phyloP scores from a whole-genome alignment of 2,888 invertebrate species.

The Thera obeliscata region DNA sequence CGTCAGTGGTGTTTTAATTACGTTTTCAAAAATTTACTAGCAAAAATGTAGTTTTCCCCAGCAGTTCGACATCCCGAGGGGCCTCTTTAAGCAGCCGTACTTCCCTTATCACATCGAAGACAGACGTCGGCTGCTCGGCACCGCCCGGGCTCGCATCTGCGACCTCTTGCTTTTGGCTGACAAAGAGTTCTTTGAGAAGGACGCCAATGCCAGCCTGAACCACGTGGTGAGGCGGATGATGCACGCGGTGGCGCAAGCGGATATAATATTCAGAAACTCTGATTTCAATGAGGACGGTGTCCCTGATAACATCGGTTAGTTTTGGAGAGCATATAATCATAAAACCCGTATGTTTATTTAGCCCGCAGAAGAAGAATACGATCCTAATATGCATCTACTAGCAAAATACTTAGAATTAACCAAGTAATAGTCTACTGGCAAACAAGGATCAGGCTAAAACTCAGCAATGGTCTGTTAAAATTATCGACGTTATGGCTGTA shows the following conservation, averaged over 20 bases:
- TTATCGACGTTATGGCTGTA: background rate
- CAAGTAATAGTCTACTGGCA: background rate
- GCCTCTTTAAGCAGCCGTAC: conserved; percentile 40
- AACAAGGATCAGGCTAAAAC: background rate
- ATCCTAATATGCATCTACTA: no score
- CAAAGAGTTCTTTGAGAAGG: conserved; percentile 72
- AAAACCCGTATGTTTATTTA: no score
- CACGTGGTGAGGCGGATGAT: conserved; percentile 75
- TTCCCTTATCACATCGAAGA: conserved; percentile 65
- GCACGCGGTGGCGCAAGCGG: conserved; percentile 79
- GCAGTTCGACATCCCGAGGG: background rate
- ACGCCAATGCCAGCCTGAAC: conserved; percentile 73
- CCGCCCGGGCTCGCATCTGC: conserved; percentile 71
- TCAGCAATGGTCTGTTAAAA: background rate
- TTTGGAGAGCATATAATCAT: no score
- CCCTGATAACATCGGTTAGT: conserved; percentile 80
- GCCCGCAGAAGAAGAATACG: no score
- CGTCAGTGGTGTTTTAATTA: no score
- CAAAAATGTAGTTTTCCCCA: background rate
- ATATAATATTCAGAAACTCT: conserved; percentile 80
- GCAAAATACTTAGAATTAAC: no score
- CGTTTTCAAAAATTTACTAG: no score
- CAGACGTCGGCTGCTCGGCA: conserved; percentile 51
- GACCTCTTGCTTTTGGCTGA: conserved; percentile 79
- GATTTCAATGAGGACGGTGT: conserved; percentile 82